Conservation (phyloP, 1,140 invertebrate genomes). For the Cydia splendana region DNA sequence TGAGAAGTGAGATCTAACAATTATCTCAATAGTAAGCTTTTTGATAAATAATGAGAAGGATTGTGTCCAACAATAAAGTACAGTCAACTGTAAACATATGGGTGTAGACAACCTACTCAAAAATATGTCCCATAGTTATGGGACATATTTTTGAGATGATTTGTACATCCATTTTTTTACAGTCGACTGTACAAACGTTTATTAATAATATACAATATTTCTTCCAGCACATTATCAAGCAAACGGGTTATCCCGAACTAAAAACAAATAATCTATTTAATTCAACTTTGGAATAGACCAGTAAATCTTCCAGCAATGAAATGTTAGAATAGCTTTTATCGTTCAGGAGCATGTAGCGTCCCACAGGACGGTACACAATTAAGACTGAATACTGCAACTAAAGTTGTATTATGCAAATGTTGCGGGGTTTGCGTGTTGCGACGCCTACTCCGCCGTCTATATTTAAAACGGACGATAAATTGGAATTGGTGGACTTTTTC, state of each 20-base stretch:
- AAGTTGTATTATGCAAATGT: conserved; percentile 77
- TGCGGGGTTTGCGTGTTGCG: conserved; percentile 62
- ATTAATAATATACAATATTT: too few relatives aligned
- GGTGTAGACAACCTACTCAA: too few relatives aligned
- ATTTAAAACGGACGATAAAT: conserved; percentile 53
- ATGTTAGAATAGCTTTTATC: conserved; percentile 58
- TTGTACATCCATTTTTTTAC: too few relatives aligned
- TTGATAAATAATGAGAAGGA: too few relatives aligned
- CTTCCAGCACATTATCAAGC: background rate
- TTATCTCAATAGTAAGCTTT: too few relatives aligned
- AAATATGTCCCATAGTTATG: too few relatives aligned
- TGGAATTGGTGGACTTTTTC: conserved; percentile 28
- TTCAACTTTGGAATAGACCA: conserved; percentile 21
- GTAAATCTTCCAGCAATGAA: conserved; percentile 46
- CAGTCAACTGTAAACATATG: too few relatives aligned
- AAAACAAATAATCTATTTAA: conserved; percentile 15
- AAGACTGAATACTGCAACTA: conserved; percentile 73
- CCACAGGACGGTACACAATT: conserved; percentile 65
- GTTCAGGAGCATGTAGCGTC: conserved; percentile 52
- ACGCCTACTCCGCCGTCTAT: conserved; percentile 64
- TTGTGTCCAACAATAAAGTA: too few relatives aligned
- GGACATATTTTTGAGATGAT: too few relatives aligned
- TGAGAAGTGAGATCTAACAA: too few relatives aligned
- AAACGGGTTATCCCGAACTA: background rate
- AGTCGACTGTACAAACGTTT: too few relatives aligned